Conservation (phyloP, 2,113 vertebrate genomes). For the Triplophysa tibetana region DNA sequence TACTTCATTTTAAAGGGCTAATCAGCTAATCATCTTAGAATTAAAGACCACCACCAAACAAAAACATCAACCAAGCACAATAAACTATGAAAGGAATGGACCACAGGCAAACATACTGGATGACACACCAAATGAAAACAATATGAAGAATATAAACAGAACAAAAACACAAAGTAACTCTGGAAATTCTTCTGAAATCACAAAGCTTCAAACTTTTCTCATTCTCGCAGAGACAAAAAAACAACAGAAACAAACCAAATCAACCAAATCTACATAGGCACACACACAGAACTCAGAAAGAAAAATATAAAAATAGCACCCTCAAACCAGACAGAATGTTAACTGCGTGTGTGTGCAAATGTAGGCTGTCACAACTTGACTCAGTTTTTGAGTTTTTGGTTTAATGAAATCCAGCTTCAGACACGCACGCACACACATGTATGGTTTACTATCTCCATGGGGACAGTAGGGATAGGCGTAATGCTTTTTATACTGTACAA, state of each 20-base stretch:
- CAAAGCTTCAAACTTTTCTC: neutral
- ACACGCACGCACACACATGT: conserved; percentile 59
- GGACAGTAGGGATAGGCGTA: too few species aligned
- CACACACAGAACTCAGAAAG: neutral
- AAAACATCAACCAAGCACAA: neutral
- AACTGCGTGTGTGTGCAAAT: conserved; percentile 69
- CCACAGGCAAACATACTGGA: neutral
- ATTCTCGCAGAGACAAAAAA: neutral
- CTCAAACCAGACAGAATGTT: conserved; percentile 76
- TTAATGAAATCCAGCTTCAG: conserved; percentile 72
- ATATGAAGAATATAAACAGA: neutral
- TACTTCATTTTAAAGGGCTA: too few species aligned
- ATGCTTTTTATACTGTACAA: too few species aligned
- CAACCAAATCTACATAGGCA: conserved; percentile 14
- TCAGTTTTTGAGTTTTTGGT: conserved; percentile 44
- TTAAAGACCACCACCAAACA: neutral
- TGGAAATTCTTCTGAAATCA: too few species aligned
- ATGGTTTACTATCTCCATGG: too few species aligned
- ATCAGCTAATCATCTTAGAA: neutral
- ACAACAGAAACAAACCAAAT: neutral
- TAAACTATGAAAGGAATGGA: neutral
- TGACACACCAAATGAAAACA: neutral
- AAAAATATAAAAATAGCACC: conserved; percentile 71
- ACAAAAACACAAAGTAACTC: too few species aligned
- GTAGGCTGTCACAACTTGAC: conserved; percentile 61